Percentiles rank a stretch among this genome's conserved stretches.
phyloP scores from a whole-genome alignment of 2,797 vertebrate genomes.

The Gobio occitaniae region DNA sequence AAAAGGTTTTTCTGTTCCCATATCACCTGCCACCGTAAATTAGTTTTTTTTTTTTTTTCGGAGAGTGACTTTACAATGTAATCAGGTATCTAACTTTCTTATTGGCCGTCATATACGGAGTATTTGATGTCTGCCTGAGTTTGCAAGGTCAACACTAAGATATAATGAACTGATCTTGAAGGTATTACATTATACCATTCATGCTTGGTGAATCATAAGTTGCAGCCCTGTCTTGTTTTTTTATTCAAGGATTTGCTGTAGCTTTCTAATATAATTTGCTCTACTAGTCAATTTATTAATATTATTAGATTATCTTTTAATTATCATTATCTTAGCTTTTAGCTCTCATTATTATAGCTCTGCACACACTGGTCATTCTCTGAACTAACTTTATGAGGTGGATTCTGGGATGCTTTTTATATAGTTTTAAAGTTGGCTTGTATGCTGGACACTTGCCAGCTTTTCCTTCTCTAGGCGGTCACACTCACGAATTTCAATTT shows the following conservation, averaged over 20 bases:
- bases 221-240: too few species aligned
- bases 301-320: background rate
- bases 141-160: background rate
- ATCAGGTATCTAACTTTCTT: background rate
- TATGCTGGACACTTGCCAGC: background rate
- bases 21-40: slow-evolving; percentile 4
- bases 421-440: background rate
- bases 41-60: background rate
- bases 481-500: background rate
- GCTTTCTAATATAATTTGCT: too few species aligned
- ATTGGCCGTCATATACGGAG: background rate
- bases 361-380: background rate
- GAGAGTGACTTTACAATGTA: background rate
- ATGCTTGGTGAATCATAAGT: too few species aligned
- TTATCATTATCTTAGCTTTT: background rate
- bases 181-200: too few species aligned
- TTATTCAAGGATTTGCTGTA: too few species aligned
- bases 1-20: slow-evolving; percentile 18
- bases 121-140: background rate
- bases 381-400: background rate
- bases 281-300: too few species aligned
- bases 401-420: background rate
- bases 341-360: background rate
- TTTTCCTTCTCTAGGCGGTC: background rate
- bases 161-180: background rate